phyloP scores from a whole-genome alignment of 1,140 invertebrate genomes.

The Pygmarrhopalites habei region DNA sequence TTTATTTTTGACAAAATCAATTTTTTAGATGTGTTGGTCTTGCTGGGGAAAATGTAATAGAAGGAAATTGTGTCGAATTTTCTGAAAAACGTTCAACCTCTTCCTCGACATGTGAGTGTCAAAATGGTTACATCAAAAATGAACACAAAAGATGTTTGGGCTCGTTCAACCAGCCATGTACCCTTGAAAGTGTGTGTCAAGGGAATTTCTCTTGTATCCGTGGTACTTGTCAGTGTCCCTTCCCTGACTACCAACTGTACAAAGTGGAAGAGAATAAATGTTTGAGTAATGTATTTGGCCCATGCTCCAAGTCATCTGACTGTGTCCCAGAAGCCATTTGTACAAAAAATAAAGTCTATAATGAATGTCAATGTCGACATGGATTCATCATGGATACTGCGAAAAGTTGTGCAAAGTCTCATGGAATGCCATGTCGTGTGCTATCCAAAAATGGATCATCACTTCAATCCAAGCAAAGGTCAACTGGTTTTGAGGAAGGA shows the following conservation, averaged over 20 bases:
- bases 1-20: no score
- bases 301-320: neutral
- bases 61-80: conserved; percentile 10
- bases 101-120: neutral
- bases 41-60: neutral
- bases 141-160: neutral
- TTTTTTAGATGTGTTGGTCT: neutral
- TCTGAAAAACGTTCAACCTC: neutral
- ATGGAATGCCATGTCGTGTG: neutral
- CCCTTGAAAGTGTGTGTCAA: neutral
- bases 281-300: neutral
- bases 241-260: neutral
- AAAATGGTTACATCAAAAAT: neutral
- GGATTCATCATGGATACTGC: neutral
- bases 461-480: no score
- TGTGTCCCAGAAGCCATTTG: neutral
- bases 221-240: neutral
- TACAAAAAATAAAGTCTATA: neutral
- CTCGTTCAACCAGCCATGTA: neutral
- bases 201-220: neutral
- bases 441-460: neutral
- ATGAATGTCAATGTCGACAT: neutral
- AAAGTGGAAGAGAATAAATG: neutral
- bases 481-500: no score
- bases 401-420: neutral